Evolutionary conservation across 2,797 vertebrate genomes (phyloP).

Genomic region (Periophthalmus magnuspinnatus): DNA sequence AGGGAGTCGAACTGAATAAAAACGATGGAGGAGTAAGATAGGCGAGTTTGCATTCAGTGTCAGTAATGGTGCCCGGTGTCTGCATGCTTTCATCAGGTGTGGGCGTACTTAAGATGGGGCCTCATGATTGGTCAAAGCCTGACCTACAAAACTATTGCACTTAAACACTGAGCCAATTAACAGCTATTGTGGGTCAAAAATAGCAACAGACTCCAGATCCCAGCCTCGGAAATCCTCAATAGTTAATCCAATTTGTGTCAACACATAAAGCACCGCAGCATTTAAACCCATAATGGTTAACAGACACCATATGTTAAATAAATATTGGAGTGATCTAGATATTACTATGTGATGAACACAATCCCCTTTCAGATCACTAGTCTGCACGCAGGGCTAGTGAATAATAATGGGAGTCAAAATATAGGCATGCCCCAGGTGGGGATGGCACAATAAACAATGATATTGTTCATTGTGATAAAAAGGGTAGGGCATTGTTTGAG

Average conservation of each 20-base stretch:
- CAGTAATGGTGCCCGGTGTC: not conserved
- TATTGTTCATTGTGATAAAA: too few species aligned
- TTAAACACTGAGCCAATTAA: conserved; percentile 44
- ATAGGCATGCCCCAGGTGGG: not conserved
- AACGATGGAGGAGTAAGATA: not conserved
- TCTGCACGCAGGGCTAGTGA: too few species aligned
- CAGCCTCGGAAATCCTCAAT: conserved; percentile 48
- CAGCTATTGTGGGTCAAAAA: conserved; percentile 43
- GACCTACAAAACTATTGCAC: conserved; percentile 33
- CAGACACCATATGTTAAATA: conserved; percentile 1
- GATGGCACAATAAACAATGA: too few species aligned
- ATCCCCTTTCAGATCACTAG: not conserved
- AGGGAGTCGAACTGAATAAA: conserved; percentile 22
- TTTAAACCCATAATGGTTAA: conserved; percentile 46
- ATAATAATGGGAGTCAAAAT: not conserved
- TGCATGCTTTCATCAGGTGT: conserved; percentile 7
- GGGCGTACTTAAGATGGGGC: conserved; percentile 14
- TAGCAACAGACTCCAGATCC: conserved; percentile 43
- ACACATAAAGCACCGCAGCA: conserved; percentile 47
- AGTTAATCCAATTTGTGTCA: conserved; percentile 64
- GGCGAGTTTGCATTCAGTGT: not conserved
- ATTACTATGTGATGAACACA: not conserved
- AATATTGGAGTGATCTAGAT: not conserved
- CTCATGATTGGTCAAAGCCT: conserved; percentile 11
- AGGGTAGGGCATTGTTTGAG: too few species aligned